Base-by-base conservation (phyloP, 1,140 invertebrate genomes). In the Drosophila malerkotliana region DNA sequence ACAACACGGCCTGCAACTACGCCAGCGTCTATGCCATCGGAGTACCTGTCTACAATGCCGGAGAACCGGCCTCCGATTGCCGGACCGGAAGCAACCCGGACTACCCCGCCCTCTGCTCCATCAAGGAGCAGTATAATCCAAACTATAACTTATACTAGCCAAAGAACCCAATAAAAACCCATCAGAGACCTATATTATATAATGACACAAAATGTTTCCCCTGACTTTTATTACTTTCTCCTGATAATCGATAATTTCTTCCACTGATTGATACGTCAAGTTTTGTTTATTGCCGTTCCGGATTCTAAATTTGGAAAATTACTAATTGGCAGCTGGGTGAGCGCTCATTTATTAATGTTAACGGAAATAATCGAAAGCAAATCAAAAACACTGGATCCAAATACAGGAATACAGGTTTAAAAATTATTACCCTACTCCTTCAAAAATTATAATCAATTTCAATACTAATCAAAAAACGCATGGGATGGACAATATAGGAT, bases 1-100 rank as follows among this genome's bases (percentile, higher is more conserved):
- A 90, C 41, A 91, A 91, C 41, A 87, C 81, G 10, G 90, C 88
- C 53, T 91, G 90, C 58, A 91, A 91, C 61, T 91, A 91, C 67
- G 89, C 90, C 18, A 90, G 81, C 45, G 68, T 79, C 44, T 90
- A 91, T 90, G 82, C 87, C 2, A 60, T 82, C 4, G 90, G 78
- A 6, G 74, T 82, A 1, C 81, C 82, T 5, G 78, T 91, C 10
- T 91, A 91, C 39, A 85, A 76, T 32, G 62, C 74, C 15, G 90
- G 90, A 1, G 48, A 80, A 6, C 90, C 90, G 1, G 82, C 84
- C 48, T 87, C 88, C 4, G 82, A 88, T 21, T 91, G 90, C 28
- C 21, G 24, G 30, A 90, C 90, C 0, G 90, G 90, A 28, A 14
- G 63, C 0, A 91, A 91, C 78, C 79, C 81, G 4, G 37, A 74